A percentile compares a stretch with the other conserved stretches of the same genome.
Evolutionary conservation across 2,113 vertebrate species (phyloP).

Genomic region (Tachycineta bicolor): DNA sequence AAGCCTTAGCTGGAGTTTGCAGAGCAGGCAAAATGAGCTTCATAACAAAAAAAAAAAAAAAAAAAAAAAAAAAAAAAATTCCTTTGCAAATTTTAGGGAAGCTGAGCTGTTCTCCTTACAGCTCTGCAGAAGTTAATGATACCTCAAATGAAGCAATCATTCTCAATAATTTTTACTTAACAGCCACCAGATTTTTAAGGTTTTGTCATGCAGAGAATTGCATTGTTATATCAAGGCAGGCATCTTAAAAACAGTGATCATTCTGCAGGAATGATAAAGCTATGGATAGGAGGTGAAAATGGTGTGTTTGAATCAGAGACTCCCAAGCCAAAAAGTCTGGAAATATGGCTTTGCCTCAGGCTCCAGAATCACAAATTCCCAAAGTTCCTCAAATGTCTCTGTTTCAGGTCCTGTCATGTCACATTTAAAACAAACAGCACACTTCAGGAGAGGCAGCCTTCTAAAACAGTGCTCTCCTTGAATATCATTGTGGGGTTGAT

Average conservation of each 20-base stretch:
- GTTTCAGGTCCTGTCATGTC: neutral
- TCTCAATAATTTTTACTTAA: constrained; percentile 6
- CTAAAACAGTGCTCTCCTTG: neutral
- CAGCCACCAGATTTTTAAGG: neutral
- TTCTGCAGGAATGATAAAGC: neutral
- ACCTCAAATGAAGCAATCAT: neutral
- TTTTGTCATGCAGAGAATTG: neutral
- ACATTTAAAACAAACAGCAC: neutral
- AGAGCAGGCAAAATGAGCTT: neutral
- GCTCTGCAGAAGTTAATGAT: neutral
- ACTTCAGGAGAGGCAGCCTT: neutral
- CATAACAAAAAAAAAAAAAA: neutral
- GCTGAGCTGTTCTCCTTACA: neutral
- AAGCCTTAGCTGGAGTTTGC: neutral
- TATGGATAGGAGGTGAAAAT: neutral
- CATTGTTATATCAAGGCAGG: neutral
- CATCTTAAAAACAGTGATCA: neutral
- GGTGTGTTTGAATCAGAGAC: neutral
- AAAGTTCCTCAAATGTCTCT: neutral
- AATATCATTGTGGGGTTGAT: neutral
- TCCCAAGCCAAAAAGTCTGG: neutral
- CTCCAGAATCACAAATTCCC: neutral
- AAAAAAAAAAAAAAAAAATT: neutral
- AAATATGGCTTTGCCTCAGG: neutral
- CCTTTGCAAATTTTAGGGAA: neutral